Percentiles rank a stretch among this genome's conserved stretches.
phyloP scores from a whole-genome alignment of 2,113 vertebrate genomes.

The Sander vitreus region DNA sequence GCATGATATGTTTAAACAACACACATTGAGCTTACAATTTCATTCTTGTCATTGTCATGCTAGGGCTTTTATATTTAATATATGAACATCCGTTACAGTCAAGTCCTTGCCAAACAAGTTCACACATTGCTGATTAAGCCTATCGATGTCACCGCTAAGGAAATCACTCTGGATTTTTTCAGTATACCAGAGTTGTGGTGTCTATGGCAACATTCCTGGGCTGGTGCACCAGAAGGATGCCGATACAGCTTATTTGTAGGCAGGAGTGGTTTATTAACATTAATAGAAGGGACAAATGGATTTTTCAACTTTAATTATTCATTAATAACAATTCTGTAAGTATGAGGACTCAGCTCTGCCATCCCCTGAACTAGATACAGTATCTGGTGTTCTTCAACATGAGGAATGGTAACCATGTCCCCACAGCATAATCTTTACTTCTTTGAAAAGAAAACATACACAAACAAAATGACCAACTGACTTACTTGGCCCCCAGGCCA shows the following conservation, averaged over 20 bases:
- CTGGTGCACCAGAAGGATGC: too few species aligned
- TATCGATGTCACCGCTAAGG: too few species aligned
- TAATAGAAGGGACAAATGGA: slow-evolving; percentile 6
- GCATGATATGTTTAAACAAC: background rate
- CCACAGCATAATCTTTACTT: slow-evolving; percentile 31
- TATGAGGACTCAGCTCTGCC: slow-evolving; percentile 36
- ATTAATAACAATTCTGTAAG: slow-evolving; percentile 58
- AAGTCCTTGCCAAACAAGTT: too few species aligned
- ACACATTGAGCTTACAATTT: background rate
- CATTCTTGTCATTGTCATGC: background rate
- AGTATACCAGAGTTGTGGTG: too few species aligned
- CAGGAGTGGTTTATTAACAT: too few species aligned
- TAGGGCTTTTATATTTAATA: too few species aligned
- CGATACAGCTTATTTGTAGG: too few species aligned
- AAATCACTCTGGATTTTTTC: too few species aligned
- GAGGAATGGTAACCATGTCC: slow-evolving; percentile 43
- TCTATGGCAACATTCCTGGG: too few species aligned
- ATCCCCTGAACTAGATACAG: slow-evolving; percentile 53
- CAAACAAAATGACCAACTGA: slow-evolving; percentile 45
- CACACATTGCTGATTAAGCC: too few species aligned
- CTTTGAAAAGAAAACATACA: slow-evolving; percentile 43
- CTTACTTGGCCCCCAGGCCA: slow-evolving; percentile 31
- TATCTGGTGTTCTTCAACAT: slow-evolving; percentile 63
- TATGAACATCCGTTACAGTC: too few species aligned
- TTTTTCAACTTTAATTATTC: slow-evolving; percentile 69